Evolutionary conservation across 2,888 invertebrate genomes (phyloP).

Genomic region (Brenthis daphne): DNA sequence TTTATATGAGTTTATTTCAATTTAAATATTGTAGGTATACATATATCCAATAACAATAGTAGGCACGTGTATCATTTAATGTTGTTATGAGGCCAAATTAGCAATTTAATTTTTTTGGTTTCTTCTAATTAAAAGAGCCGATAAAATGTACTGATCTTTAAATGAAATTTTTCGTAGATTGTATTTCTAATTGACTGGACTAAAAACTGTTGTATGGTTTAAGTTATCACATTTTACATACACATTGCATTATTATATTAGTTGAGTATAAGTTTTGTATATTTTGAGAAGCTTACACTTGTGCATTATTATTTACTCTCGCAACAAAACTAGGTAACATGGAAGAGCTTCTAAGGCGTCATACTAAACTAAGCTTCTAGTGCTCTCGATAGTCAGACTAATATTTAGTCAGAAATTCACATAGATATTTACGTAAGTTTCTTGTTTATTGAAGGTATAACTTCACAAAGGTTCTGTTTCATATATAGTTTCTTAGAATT

Average conservation of each 20-base stretch:
- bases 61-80: no score
- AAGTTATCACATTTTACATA: no score
- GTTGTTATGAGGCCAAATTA: no score
- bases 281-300: not conserved
- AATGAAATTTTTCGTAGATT: no score
- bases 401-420: constrained; percentile 14
- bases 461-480: not conserved
- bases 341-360: not conserved
- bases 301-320: not conserved
- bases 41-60: no score
- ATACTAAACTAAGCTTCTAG: not conserved
- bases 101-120: no score
- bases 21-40: not conserved
- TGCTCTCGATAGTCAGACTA: constrained; percentile 1
- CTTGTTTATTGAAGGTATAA: not conserved
- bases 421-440: not conserved
- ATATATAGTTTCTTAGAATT: not conserved
- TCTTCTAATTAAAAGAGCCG: no score
- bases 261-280: not conserved
- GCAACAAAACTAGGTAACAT: constrained; percentile 3
- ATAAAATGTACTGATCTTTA: no score
- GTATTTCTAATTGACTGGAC: no score
- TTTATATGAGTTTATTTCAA: not conserved
- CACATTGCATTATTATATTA: no score
- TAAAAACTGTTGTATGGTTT: no score